A percentile compares a stretch with the other conserved stretches of the same genome.
These are phyloP conservation scores for Nowickia ferox DNA, from an alignment of 2,888 invertebrate species.

Conservation along the genomic window DNA sequence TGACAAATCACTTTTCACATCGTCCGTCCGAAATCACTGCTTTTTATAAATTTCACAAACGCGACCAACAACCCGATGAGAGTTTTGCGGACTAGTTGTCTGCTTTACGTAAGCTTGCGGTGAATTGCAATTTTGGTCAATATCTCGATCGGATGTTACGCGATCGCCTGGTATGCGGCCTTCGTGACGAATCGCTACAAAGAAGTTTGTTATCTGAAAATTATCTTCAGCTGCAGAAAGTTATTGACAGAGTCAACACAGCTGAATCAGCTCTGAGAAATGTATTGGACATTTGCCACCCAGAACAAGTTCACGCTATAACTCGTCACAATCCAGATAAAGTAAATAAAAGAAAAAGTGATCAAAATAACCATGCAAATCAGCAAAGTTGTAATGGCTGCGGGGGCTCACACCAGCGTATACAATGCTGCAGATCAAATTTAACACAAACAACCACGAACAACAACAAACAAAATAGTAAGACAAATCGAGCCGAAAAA, in stretches of 20 bases:
- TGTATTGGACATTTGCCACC: background rate
- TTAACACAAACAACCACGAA: background rate
- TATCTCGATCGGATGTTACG: background rate
- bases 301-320: background rate
- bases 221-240: constrained; percentile 52
- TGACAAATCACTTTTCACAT: constrained; percentile 65
- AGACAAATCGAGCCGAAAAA: background rate
- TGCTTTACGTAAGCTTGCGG: background rate
- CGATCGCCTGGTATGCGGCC: constrained; percentile 58
- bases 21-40: constrained; percentile 64
- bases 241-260: constrained; percentile 20
- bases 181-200: constrained; percentile 63
- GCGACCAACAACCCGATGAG: constrained; percentile 57
- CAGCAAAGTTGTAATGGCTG: constrained; percentile 53
- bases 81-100: constrained; percentile 53
- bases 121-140: background rate
- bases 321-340: background rate
- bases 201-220: constrained; percentile 54
- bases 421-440: constrained; percentile 26
- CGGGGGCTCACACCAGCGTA: constrained; percentile 42
- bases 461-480: background rate
- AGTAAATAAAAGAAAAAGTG: background rate
- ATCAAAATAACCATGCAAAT: background rate
- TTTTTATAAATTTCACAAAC: constrained; percentile 63
- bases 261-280: no score